Evolutionary conservation across 1,140 invertebrate genomes (phyloP).

Genomic region (Scaptodrosophila lebanonensis): DNA sequence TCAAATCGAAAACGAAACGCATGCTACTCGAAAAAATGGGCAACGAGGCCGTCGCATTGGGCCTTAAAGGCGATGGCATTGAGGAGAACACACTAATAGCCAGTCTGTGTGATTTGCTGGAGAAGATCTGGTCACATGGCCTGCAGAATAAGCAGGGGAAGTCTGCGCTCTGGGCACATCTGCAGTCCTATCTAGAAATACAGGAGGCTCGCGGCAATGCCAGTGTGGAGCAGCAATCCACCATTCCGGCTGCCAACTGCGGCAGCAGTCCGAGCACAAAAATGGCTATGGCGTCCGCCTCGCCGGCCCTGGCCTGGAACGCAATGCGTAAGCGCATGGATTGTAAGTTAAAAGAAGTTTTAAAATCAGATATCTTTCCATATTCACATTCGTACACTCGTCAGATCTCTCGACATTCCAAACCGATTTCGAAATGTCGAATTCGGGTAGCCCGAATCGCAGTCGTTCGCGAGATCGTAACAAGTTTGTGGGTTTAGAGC

Average conservation of each 20-base stretch:
- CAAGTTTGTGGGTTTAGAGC: slow-evolving; percentile 79
- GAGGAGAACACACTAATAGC: slow-evolving; percentile 99
- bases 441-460: slow-evolving; percentile 79
- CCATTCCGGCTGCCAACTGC: slow-evolving; percentile 11
- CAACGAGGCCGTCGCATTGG: slow-evolving; percentile 86
- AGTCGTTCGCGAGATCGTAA: slow-evolving; percentile 78
- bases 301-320: slow-evolving; percentile 93
- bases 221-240: slow-evolving; percentile 77
- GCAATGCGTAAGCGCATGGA: slow-evolving; percentile 91
- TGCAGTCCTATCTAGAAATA: slow-evolving; percentile 91
- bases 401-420: slow-evolving; percentile 88
- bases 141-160: slow-evolving; percentile 97
- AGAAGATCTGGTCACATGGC: slow-evolving; percentile 98
- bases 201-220: slow-evolving; percentile 86
- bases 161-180: slow-evolving; percentile 95
- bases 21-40: slow-evolving; percentile 99
- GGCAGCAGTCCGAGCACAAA: slow-evolving; percentile 48
- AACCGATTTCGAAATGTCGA: slow-evolving; percentile 81
- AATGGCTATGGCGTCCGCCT: slow-evolving; percentile 55
- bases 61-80: slow-evolving; percentile 85
- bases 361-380: neutral
- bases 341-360: slow-evolving; percentile 80
- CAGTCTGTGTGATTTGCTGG: slow-evolving; percentile 96
- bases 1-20: slow-evolving; percentile 95
- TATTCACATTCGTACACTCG: neutral